Evolutionary conservation across 2,888 invertebrate species (phyloP), one percentile per base, ranked within the genome.

Genomic region (Platyscelio sp.): DNA sequence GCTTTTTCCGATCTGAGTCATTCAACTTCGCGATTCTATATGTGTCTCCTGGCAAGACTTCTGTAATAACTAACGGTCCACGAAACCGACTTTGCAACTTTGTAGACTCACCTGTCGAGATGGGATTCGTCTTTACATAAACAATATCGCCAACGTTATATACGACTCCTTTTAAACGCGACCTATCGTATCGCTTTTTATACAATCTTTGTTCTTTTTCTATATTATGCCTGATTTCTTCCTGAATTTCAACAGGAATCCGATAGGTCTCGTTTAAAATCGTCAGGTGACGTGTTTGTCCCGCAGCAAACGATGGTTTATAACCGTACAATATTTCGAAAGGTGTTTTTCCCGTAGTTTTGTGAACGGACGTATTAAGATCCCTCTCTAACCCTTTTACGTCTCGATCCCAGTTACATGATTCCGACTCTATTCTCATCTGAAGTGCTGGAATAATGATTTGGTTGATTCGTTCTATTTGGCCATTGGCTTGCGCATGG

Each of bases 401-500:
- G 5, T 33, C 33, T 33, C 9, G 5, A 33, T 33, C 33, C 33
- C 33, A 33, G 9, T 33, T 9, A 7, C 6, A 7, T 9, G 33
- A 5, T 5, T 33, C 33, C 9, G 33, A 7, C 9, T 9, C 33
- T 33, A 33, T 33, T 33, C 9, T 33, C 33, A 9, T 33, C 9
- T 33, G 33, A 7, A 33, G 33, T 5, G 33, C 33, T 7, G 33
- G 33, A 9, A 33, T 33, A 7, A 79, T 9, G 82, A 84, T 77
- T 40, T 68, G 70, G 24, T 82, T 87, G 0, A 87, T 76, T 20
- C 88, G 24, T 51, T 88, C 85, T 11, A 74, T 22, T 7, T 60
- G 63, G 6, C 88, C 87, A 49, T 88, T 88, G 3, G 83, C 88
- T 67, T 87, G 87, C 1, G 86, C 86, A 61, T 87, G 86, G n/a